Evolutionary conservation across 2,113 vertebrate species (phyloP).

Genomic region (Poeciliopsis turrubarensis): DNA sequence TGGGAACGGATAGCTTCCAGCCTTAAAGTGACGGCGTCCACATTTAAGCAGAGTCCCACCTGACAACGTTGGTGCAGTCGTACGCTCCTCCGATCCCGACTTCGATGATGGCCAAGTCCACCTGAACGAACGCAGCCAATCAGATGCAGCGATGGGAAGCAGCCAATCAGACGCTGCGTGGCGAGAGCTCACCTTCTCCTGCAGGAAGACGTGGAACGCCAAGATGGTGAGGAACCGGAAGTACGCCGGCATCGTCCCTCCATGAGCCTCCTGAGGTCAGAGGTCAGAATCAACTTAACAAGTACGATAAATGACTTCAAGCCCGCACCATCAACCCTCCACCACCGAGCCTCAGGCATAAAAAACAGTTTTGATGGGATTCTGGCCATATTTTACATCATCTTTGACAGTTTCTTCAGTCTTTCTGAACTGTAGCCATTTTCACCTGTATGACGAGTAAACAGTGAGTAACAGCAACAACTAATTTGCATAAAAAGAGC

Average conservation of each 20-base stretch:
- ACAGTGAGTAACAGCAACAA: too few relatives aligned
- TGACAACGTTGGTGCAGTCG: constrained; percentile 95
- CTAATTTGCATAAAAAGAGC: too few relatives aligned
- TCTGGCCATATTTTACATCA: too few relatives aligned
- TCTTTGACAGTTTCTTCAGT: too few relatives aligned
- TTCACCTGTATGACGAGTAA: too few relatives aligned
- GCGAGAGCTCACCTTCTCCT: constrained; percentile 86
- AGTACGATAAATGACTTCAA: not conserved
- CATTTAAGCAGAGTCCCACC: constrained; percentile 68
- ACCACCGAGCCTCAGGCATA: too few relatives aligned
- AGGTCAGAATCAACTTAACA: not conserved
- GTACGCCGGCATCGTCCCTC: constrained; percentile 87
- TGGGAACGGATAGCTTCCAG: too few relatives aligned
- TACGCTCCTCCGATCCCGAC: constrained; percentile 96
- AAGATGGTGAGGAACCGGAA: constrained; percentile 98
- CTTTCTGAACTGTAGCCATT: too few relatives aligned
- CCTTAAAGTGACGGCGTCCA: too few relatives aligned
- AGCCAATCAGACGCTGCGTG: too few relatives aligned
- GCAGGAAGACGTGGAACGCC: constrained; percentile 93
- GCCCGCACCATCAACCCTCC: not conserved
- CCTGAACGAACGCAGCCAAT: constrained; percentile 22
- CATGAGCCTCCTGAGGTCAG: constrained; percentile 73
- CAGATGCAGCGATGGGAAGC: too few relatives aligned
- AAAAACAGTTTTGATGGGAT: too few relatives aligned
- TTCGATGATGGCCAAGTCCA: constrained; percentile 85